Evolutionary conservation across 2,888 invertebrate species (phyloP).

Genomic region (Acanthosepion lycidas): DNA sequence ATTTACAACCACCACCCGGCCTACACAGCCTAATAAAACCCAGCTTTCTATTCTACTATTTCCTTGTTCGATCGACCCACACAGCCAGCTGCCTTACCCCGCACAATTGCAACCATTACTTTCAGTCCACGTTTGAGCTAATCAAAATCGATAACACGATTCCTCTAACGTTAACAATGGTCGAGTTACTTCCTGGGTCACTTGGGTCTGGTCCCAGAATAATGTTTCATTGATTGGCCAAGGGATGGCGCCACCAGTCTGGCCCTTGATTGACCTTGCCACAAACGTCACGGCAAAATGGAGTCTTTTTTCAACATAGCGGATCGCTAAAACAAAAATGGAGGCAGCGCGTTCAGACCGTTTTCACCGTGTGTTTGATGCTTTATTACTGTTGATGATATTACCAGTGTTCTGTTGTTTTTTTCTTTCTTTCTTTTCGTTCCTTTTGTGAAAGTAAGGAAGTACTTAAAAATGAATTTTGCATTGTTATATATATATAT

Average conservation of each 20-base stretch:
- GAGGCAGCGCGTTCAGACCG: background rate
- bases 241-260: background rate
- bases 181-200: background rate
- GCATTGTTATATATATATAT: too few species aligned
- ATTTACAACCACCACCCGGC: too few species aligned
- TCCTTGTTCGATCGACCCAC: background rate
- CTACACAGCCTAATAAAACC: too few species aligned
- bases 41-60: too few species aligned
- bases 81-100: background rate
- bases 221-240: background rate
- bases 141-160: background rate
- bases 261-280: slow-evolving; percentile 33
- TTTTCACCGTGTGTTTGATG: background rate
- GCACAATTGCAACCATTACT: background rate
- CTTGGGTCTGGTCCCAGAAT: slow-evolving; percentile 33
- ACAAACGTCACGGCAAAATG: background rate
- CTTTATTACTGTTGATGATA: background rate
- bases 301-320: slow-evolving; percentile 1
- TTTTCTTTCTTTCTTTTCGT: too few species aligned
- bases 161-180: background rate
- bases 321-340: background rate
- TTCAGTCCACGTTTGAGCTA: background rate
- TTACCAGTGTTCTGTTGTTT: too few species aligned
- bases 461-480: too few species aligned
- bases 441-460: too few species aligned